These are phyloP conservation scores for Pantelozetes paolii DNA, from an alignment of 2,888 invertebrate species.

Conservation along the genomic window DNA sequence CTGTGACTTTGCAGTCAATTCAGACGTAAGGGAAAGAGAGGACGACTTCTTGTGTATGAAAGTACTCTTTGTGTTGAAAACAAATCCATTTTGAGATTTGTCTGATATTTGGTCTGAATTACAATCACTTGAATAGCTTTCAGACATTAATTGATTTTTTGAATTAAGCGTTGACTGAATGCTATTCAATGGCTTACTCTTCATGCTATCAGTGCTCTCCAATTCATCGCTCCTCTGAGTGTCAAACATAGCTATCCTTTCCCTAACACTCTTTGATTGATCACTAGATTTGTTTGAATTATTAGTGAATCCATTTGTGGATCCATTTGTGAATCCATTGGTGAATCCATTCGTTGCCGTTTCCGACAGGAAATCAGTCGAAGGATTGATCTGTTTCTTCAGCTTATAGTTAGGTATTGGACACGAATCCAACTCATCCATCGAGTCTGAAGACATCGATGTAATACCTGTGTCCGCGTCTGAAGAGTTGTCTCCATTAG, in stretches of 20 bases:
- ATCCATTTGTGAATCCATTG: not conserved
- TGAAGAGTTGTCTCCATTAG: conserved; percentile 10
- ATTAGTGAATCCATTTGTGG: not conserved
- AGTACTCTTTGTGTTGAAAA: conserved; percentile 2
- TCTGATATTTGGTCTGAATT: not conserved
- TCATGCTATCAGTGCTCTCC: not conserved
- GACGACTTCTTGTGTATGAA: conserved; percentile 22
- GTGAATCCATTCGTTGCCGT: conserved; percentile 28
- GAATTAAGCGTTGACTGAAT: not conserved
- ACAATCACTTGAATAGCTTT: not conserved
- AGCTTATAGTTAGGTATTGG: conserved; percentile 15
- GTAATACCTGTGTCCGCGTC: conserved; percentile 25
- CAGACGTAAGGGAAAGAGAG: conserved; percentile 9
- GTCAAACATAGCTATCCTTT: conserved; percentile 32
- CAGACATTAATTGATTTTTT: not conserved
- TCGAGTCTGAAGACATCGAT: conserved; percentile 34
- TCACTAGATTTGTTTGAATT: conserved; percentile 1
- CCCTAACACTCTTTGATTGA: not conserved
- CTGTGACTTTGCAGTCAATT: not conserved
- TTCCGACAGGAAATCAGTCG: conserved; percentile 29
- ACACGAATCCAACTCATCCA: conserved; percentile 36
- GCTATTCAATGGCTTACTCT: not conserved
- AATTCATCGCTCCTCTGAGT: not conserved
- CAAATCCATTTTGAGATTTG: not conserved
- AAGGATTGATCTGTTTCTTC: conserved; percentile 33